Evolutionary conservation across 2,888 invertebrate genomes (phyloP).

Genomic region (Drosophila dives): DNA sequence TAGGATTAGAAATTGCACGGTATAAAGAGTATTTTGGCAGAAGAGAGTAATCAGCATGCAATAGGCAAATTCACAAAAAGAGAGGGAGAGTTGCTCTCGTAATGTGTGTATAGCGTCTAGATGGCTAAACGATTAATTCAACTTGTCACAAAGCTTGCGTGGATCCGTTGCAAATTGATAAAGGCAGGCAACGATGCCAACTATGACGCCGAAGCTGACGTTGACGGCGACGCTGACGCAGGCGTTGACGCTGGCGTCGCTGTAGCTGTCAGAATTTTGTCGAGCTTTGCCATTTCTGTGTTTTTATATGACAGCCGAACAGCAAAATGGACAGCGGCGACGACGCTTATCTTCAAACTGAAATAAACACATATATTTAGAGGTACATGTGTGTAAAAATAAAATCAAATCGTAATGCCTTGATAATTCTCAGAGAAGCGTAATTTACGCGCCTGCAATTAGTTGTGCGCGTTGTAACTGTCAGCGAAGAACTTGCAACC

Average conservation of each 20-base stretch:
- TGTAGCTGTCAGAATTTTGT: slow-evolving; percentile 40
- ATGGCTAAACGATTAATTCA: slow-evolving; percentile 71
- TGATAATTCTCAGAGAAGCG: slow-evolving; percentile 37
- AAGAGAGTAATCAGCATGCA: slow-evolving; percentile 20
- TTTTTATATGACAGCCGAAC: slow-evolving; percentile 45
- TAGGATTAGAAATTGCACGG: background rate
- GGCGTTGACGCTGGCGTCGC: slow-evolving; percentile 17
- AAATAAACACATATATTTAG: slow-evolving; percentile 14
- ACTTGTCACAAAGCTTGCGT: slow-evolving; percentile 58
- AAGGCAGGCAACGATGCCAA: slow-evolving; percentile 49
- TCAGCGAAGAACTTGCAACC: slow-evolving; percentile 39
- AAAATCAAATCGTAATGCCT: slow-evolving; percentile 33
- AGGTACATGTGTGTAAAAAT: background rate
- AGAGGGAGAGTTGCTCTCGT: slow-evolving; percentile 4
- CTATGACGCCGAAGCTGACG: slow-evolving; percentile 14
- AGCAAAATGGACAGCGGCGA: slow-evolving; percentile 46
- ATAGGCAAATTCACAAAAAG: slow-evolving; percentile 4
- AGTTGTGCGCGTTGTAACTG: slow-evolving; percentile 54
- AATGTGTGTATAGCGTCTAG: slow-evolving; percentile 5
- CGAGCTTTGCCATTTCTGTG: slow-evolving; percentile 38
- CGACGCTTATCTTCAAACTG: slow-evolving; percentile 60
- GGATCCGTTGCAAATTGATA: slow-evolving; percentile 60
- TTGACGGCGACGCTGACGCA: background rate
- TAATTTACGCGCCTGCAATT: slow-evolving; percentile 63
- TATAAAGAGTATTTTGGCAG: slow-evolving; percentile 44